Base-by-base conservation (phyloP, 1,140 invertebrate species). In the Drosophila kepulauana region DNA sequence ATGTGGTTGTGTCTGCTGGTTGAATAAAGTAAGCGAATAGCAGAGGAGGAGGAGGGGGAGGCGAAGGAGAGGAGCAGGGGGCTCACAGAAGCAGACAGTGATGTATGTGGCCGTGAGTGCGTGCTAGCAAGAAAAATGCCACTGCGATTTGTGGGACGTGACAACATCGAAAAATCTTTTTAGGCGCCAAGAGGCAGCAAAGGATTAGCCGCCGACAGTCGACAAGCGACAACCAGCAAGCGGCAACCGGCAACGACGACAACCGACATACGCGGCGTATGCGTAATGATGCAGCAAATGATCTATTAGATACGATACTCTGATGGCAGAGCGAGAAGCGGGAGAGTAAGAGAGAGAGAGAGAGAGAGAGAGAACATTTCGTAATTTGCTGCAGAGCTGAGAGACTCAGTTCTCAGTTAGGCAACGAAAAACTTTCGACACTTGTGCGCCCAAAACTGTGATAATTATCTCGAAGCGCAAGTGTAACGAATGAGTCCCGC, bases 201-300 rank as follows among this genome's bases (percentile, higher is more conserved):
- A 88, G 84, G 84, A 88, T 88, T 87, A 88, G 82, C 77, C 8
- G 13, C 13, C 15, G 13, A 25, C 35, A 38, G 8, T 8, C 4
- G 33, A 41, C 30, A 25, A 11, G 25, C 35, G 15, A 67, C 45
- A 75, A 11, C 35, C 35, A 10, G 35, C 35, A 38, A 38, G 7
- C 35, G 35, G 35, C 35, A 38, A 38, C 35, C 35, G 8, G 35
- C 35, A 38, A 38, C 35, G 2, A 38, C 35, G 35, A 38, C 35
- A 25, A 11, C 35, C 35, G 20, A 67, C 45, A 75, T 48, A 75
- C 73, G 56, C 49, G 73, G 77, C 80, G 74, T 84, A 87, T 78
- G 77, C 74, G 80, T 82, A 88, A 87, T 87, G 84, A 80, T 89
- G 84, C 77, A 81, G 78, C 73, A 87, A 87, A 87, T 84, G 70